These are phyloP conservation scores for Coenobita brevimanus DNA, from an alignment of 1,140 invertebrate species.

Conservation along the genomic window DNA sequence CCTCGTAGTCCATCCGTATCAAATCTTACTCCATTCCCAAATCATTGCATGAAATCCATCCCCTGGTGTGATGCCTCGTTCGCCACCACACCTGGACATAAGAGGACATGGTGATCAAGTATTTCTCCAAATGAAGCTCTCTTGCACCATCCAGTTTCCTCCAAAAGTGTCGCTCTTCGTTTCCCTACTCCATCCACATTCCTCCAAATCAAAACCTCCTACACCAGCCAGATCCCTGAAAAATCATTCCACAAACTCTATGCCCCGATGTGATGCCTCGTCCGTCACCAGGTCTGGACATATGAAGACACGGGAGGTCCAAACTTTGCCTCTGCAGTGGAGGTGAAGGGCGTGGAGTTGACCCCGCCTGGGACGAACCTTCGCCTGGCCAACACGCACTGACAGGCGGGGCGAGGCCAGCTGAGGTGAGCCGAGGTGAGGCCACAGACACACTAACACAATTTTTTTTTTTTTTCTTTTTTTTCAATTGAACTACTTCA, in stretches of 20 bases:
- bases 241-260: background rate
- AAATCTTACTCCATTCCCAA: background rate
- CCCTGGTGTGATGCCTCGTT: background rate
- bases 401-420: background rate
- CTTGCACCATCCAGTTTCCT: too few species aligned
- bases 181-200: background rate
- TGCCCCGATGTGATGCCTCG: background rate
- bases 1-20: background rate
- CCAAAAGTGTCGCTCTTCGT: too few species aligned
- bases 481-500: too few species aligned
- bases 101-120: conserved; percentile 30
- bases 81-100: conserved; percentile 1
- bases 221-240: too few species aligned
- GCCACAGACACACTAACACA: too few species aligned
- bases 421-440: too few species aligned
- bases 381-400: background rate
- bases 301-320: conserved; percentile 28
- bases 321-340: conserved; percentile 44
- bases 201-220: background rate
- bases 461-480: too few species aligned
- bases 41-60: too few species aligned
- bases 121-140: too few species aligned
- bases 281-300: conserved; percentile 12
- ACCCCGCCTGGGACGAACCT: background rate
- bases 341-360: conserved; percentile 33